These are phyloP conservation scores for Caenorhabditis remanei DNA, from an alignment of 1,140 invertebrate genomes.

Conservation along the genomic window DNA sequence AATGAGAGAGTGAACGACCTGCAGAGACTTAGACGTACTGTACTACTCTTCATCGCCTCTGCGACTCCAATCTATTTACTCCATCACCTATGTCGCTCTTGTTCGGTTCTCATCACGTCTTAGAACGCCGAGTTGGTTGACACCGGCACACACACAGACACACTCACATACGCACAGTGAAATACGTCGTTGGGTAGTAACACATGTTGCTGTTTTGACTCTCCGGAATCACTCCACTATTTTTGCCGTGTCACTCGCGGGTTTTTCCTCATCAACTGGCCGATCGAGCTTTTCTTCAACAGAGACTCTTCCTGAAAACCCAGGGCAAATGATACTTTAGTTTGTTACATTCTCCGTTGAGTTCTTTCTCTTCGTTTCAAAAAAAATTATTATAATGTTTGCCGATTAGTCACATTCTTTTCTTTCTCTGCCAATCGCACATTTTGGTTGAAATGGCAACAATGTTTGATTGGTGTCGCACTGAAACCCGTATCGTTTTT, in stretches of 20 bases:
- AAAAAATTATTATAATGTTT: constrained; percentile 35
- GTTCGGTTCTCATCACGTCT: constrained; percentile 52
- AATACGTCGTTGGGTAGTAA: constrained; percentile 48
- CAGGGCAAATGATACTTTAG: background rate
- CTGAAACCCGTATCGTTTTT: constrained; percentile 23
- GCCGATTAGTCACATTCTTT: constrained; percentile 42
- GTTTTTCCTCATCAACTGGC: constrained; percentile 24
- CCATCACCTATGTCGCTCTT: constrained; percentile 26
- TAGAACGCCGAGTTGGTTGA: constrained; percentile 53
- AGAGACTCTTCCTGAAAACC: background rate
- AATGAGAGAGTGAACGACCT: background rate
- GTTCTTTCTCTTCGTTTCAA: background rate
- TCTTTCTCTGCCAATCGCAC: background rate
- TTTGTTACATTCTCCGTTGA: background rate
- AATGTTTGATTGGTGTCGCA: background rate
- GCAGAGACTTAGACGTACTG: constrained; percentile 25
- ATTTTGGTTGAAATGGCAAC: constrained; percentile 9
- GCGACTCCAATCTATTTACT: constrained; percentile 24
- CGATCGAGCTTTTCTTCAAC: background rate
- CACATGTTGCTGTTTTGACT: constrained; percentile 56
- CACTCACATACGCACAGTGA: constrained; percentile 44
- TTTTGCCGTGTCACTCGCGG: constrained; percentile 16
- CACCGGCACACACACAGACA: constrained; percentile 42
- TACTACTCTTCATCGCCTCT: constrained; percentile 23
- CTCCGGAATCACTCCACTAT: constrained; percentile 39